Base-by-base conservation (phyloP, 2,888 invertebrate species). In the Epistrophe grossulariae region DNA sequence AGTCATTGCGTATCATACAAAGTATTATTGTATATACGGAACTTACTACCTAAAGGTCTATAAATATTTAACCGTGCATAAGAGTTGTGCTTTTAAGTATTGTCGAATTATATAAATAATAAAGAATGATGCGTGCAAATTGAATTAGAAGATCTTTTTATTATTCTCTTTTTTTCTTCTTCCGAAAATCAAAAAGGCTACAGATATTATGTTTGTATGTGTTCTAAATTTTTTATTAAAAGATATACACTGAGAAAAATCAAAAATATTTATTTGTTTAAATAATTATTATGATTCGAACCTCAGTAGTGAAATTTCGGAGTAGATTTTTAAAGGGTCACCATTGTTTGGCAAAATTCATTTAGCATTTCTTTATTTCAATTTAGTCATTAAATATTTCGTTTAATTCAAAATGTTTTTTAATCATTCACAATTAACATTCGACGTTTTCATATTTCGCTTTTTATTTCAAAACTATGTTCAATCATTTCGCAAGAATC, bases 21-120 rank as follows among this genome's bases (percentile, higher is more conserved):
- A 45, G 45, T 31, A 48, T 45, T 48, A 66, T n/a, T 31, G 4
- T 6, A 6, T 45, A 28, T 45, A 60, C 24, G 11, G 31, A 66
- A 48, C 17, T 43, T 43, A 15, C 11, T 45, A 17, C 45, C 48
- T 31, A 48, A 66, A 28, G 31, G 45, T 19, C 50, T 55, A 55
- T 40, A 70, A 70, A 70, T 70, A 40, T 55, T 70, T 70, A 70
- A 70, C 70, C 52, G 70, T 70, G 52, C 70, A 70, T 70, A 55
- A 55, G 28, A 70, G 70, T 24, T 35, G 40, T 55, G 70, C 52
- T 70, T 40, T 70, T 70, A 40, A 70, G 70, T 70, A 70, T 70
- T 55, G 15, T 40, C 70, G 70, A 55, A 50, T 52, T 10, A 50
- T 52, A 68, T 52, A 68, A 68, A 70, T 70, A 68, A 70, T 70